Evolutionary conservation across 2,113 vertebrate species (phyloP), one percentile per base, ranked within the genome.

Genomic region (Xenus cinereus): DNA sequence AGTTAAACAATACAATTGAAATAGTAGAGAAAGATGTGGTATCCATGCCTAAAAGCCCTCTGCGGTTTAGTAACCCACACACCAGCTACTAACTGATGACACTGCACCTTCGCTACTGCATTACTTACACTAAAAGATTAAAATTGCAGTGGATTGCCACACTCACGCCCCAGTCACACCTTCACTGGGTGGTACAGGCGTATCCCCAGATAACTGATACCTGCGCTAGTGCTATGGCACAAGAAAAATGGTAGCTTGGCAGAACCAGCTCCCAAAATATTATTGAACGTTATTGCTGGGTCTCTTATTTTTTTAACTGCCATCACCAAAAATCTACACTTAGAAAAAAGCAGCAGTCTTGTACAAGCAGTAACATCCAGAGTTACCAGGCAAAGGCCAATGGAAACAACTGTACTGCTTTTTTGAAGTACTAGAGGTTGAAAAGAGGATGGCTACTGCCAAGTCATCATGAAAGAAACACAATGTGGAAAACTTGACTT

Each of bases 41-140:
- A 73, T 23, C 54, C 54, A 43, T 37, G 45, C 14, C 26, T 48
- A 75, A 75, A 94, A 71, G 1, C 37, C 10, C 32, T 50, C 17
- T 63, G 69, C 26, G 33, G 48, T 63, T 95, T 45, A 71, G 48
- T 4, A 77, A 62, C 41, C 32, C 54, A 19, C n/a, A 59, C 1
- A 19, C 5, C 2, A 26, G 32, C 53, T 35, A 56, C 23, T 21
- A 32, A 24, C 43, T 19, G 59, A 26, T 63, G 45, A 41, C 54
- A 35, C 12, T 7, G 35, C 5, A 5, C 60, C 80, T 73, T 67
- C 80, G 15, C 33, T 14, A 18, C 41, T 2, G 21, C 0, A 23
- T 73, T 73, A 13, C 32, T n/a, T 11, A 28, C 0, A 0, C 41
- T 50, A 8, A 4, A 9, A 18, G 37, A 37, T 6, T 1, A 9